These are phyloP conservation scores for Hipparchia semele DNA, from an alignment of 2,888 invertebrate species.

Conservation along the genomic window DNA sequence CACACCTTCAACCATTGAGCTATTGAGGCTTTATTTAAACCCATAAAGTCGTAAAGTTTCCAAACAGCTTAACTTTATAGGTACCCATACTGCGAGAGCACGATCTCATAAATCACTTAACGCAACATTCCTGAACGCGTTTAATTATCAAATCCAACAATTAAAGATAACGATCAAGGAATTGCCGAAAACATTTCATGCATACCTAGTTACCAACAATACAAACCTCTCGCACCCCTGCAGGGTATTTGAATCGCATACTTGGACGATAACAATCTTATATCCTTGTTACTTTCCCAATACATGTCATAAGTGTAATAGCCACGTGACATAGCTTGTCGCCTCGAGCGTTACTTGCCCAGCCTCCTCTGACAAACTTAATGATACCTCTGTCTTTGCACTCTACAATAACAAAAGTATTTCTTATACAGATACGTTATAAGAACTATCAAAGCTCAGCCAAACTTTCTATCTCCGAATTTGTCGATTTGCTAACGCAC, in stretches of 20 bases:
- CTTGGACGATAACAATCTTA: slow-evolving; percentile 66
- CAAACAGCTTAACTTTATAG: neutral
- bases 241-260: slow-evolving; percentile 63
- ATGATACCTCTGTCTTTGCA: slow-evolving; percentile 36
- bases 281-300: slow-evolving; percentile 77
- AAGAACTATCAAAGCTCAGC: slow-evolving; percentile 44
- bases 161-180: slow-evolving; percentile 50
- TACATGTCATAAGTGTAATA: slow-evolving; percentile 71
- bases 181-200: slow-evolving; percentile 44
- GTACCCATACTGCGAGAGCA: slow-evolving; percentile 42
- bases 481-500: slow-evolving; percentile 42
- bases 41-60: neutral
- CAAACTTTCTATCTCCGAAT: slow-evolving; percentile 36
- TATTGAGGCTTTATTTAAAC: neutral
- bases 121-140: slow-evolving; percentile 40
- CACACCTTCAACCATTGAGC: neutral
- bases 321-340: slow-evolving; percentile 73
- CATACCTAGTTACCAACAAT: slow-evolving; percentile 36
- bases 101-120: slow-evolving; percentile 38
- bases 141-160: slow-evolving; percentile 47
- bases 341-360: slow-evolving; percentile 67
- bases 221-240: slow-evolving; percentile 40
- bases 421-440: slow-evolving; percentile 36
- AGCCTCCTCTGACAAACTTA: slow-evolving; percentile 55
- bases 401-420: slow-evolving; percentile 20